These are phyloP conservation scores for Decapterus maruadsi DNA, from an alignment of 2,797 vertebrate genomes.

Conservation along the genomic window DNA sequence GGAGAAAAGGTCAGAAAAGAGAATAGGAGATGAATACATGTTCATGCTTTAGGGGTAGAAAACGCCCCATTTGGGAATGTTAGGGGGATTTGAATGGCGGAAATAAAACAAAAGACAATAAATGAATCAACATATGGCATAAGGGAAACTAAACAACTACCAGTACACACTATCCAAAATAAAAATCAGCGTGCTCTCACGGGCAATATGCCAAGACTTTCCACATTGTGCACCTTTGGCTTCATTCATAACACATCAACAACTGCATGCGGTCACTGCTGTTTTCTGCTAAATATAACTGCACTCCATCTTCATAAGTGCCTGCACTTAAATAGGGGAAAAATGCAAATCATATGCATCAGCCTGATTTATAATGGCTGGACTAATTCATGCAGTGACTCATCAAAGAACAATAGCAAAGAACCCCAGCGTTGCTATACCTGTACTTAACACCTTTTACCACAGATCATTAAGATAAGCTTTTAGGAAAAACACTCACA, in stretches of 20 bases:
- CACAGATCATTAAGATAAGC: background rate
- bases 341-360: background rate
- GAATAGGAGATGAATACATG: conserved; percentile 10
- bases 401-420: background rate
- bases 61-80: conserved; percentile 1
- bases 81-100: background rate
- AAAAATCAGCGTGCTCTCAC: background rate
- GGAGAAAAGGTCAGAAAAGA: background rate
- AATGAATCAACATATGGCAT: background rate
- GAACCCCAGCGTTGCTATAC: background rate
- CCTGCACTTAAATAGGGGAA: background rate
- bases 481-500: background rate
- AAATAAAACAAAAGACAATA: background rate
- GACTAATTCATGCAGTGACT: background rate
- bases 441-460: background rate
- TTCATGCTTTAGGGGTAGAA: background rate
- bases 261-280: background rate
- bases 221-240: background rate
- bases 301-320: background rate
- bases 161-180: background rate
- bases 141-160: background rate
- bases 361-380: conserved; percentile 3
- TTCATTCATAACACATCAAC: background rate
- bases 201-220: background rate
- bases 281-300: background rate